Conservation (phyloP, 2,888 invertebrate species). For the Clepsis dumicolana region DNA sequence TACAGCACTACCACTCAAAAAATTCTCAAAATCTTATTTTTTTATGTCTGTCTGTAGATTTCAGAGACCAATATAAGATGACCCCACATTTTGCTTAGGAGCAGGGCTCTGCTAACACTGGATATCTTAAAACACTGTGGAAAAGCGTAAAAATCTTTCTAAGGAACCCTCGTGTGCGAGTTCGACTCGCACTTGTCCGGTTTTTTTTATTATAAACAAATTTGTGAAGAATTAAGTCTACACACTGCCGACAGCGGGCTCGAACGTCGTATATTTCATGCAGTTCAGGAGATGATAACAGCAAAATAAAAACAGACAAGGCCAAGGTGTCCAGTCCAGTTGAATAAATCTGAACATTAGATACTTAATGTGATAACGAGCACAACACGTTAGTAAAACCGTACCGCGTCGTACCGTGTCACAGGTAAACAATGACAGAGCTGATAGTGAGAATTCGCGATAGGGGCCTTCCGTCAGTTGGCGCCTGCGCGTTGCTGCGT, state of each 20-base stretch:
- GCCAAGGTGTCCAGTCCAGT: not conserved
- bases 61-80: too few relatives aligned
- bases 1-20: too few relatives aligned
- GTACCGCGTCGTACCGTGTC: slow-evolving; percentile 28
- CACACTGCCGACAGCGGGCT: not conserved
- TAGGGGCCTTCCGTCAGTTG: slow-evolving; percentile 62
- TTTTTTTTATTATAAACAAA: not conserved
- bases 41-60: too few relatives aligned
- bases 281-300: not conserved
- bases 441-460: slow-evolving; percentile 60
- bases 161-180: too few relatives aligned
- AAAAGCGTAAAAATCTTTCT: too few relatives aligned
- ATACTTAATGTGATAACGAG: slow-evolving; percentile 37
- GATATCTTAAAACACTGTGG: too few relatives aligned
- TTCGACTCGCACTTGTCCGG: too few relatives aligned
- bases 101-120: too few relatives aligned
- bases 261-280: not conserved
- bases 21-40: too few relatives aligned
- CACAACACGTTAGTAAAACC: slow-evolving; percentile 31
- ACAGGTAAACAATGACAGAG: slow-evolving; percentile 60
- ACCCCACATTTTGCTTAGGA: too few relatives aligned
- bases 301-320: not conserved
- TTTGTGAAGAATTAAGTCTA: not conserved
- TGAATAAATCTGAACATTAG: slow-evolving; percentile 23
- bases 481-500: slow-evolving; percentile 73